phyloP scores from a whole-genome alignment of 2,797 vertebrate species.

The Aselliscus stoliczkanus region DNA sequence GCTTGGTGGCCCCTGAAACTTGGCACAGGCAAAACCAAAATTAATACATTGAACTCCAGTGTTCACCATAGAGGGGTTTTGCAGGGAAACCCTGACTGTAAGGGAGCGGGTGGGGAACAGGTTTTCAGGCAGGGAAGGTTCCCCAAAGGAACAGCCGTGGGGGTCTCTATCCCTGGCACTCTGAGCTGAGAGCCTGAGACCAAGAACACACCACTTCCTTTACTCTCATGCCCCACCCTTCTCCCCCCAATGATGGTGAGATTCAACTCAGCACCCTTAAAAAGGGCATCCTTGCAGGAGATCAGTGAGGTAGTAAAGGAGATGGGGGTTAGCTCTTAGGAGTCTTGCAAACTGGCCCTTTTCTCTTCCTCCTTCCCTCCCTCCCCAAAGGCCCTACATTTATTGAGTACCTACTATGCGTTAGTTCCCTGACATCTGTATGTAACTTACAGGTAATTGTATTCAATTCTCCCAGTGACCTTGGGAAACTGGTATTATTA shows the following conservation, averaged over 20 bases:
- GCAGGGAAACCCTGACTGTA: not conserved
- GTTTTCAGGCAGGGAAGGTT: not conserved
- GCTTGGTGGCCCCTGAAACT: not conserved
- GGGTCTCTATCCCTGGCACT: not conserved
- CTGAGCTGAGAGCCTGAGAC: not conserved
- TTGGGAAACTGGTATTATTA: not conserved
- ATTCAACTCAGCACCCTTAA: not conserved
- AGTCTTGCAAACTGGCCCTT: not conserved
- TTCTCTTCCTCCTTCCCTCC: not conserved
- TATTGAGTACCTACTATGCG: not conserved
- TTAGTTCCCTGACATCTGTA: not conserved
- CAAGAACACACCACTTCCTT: not conserved
- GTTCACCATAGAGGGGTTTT: not conserved
- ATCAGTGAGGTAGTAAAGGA: too few species aligned
- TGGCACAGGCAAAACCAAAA: not conserved
- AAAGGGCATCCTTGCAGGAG: not conserved
- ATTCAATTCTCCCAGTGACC: not conserved
- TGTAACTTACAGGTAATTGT: not conserved
- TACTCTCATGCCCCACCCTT: not conserved
- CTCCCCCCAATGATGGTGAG: not conserved
- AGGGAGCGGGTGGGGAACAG: rapidly evolving
- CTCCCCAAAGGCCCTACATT: not conserved
- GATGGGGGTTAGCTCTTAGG: not conserved
- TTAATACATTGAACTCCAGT: not conserved
- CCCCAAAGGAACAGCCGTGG: not conserved